Base-by-base conservation (phyloP, 2,888 invertebrate species). In the Troides helena region DNA sequence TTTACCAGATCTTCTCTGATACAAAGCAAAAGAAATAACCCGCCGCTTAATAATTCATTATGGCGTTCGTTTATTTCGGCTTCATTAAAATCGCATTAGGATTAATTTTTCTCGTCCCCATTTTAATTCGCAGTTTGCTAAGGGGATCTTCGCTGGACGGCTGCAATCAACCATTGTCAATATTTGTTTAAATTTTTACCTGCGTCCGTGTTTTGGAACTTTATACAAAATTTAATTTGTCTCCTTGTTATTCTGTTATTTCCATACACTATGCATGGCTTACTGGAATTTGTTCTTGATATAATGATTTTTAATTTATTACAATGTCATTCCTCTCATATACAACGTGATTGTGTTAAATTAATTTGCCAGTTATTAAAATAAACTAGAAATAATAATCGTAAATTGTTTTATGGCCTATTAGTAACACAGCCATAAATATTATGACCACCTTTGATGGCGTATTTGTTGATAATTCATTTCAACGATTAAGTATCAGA, bases 21-120 rank as follows among this genome's bases (percentile, higher is more conserved):
- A 72, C 75, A 79, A 80, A 77, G 80, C 81, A 87, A 89, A 88
- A 87, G 82, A 84, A 85, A 83, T 83, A 86, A 84, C 83, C 85
- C 74, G 83, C 80, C 82, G 87, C 88, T 90, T 89, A 88, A 82
- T 87, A 87, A 87, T 90, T 90, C 90, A 92, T 91, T 89, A 89
- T 82, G 86, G 85, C 88, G 89, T 90, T 91, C 90, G 85, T 91
- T 89, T 88, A 88, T 89, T 91, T 88, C 84, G 85, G 86, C 88
- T 92, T 92, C 92, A 92, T 92, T 92, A 92, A 92, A 91, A 92
- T 92, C 92, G 92, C 89, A 92, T 92, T 92, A 92, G 92, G 92
- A 92, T 92, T 92, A 92, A 90, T 92, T 91, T 91, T 92, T 92
- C 90, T 89, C 91, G 87, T 90, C 88, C 91, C 89, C 82, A 83